Base-by-base conservation (phyloP, 2,797 vertebrate species). In the Acanthurus tractus region DNA sequence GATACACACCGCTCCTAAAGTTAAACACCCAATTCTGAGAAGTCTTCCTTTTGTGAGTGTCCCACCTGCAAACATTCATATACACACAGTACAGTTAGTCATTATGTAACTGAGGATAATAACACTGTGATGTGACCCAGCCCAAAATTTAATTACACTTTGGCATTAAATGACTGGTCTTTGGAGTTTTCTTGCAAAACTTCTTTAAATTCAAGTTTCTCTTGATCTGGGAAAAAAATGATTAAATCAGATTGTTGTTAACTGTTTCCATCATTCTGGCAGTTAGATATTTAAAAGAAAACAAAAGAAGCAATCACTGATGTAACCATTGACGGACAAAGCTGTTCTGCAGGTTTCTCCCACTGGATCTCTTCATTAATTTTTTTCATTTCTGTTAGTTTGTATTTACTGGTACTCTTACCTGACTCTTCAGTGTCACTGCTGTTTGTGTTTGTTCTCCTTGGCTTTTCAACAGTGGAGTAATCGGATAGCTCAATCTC, bases 1-100 rank as follows among this genome's bases (percentile, higher is more conserved):
- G 40, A 90, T 38, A 2, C 84, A 89, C 34, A 92, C 3, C 20
- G 74, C 17, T n/a, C 52, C 88, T 17, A 89, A 61, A 38, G 44
- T 81, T 55, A 83, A 2, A 45, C 74, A 20, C 10, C 56, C 77
- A 5, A 79, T 34, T 50, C 52, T 63, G 70, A 91, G 15, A 29
- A 86, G 77, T 79, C 53, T 79, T 74, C 64, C 76, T 3, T 55
- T 74, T 83, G 78, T 45, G 2, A 57, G 1, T 25, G 22, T 20
- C 2, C 53, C 22, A 82, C 0, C 73, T 0, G 22, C 5, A 70
- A 18, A 42, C n/a, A 22, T 29, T 61, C 12, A 52, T 14, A 42
- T 12, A 42, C 40, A 54, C 22, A 53, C 0, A 69, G 0, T 23
- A 25, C 5, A 42, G 13, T 0, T 8, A 52, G 14, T 53, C 17